These are phyloP conservation scores for Enteromius treurensis DNA, from an alignment of 2,797 vertebrate species.

Conservation along the genomic window DNA sequence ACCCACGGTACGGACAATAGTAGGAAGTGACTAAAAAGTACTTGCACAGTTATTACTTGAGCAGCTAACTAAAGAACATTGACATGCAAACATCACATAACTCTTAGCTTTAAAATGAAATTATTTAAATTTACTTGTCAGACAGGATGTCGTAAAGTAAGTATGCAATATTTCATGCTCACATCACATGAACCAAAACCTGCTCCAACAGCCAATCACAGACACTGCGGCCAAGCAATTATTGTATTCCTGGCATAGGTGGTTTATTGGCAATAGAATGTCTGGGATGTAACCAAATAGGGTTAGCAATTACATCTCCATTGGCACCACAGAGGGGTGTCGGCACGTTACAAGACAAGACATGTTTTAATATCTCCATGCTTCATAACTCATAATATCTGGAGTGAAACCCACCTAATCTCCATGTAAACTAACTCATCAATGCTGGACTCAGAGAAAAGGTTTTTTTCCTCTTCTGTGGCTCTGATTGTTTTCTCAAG, in stretches of 20 bases:
- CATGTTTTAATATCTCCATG: conserved; percentile 48
- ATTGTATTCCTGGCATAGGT: conserved; percentile 37
- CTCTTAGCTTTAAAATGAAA: background rate
- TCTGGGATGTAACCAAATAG: conserved; percentile 51
- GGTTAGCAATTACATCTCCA: conserved; percentile 56
- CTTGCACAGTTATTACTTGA: background rate
- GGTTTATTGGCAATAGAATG: conserved; percentile 47
- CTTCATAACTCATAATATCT: conserved; percentile 32
- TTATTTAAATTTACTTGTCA: background rate
- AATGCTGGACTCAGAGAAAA: conserved; percentile 7
- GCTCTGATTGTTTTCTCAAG: conserved; percentile 32
- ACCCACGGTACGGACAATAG: background rate
- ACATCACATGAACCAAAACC: background rate
- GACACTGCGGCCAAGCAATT: conserved; percentile 29
- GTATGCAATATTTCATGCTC: background rate
- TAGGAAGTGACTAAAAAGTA: background rate
- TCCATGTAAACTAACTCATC: conserved; percentile 35
- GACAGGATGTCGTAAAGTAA: background rate
- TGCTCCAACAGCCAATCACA: conserved; percentile 7
- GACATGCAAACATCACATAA: background rate
- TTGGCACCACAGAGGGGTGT: conserved; percentile 45
- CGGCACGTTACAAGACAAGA: conserved; percentile 50
- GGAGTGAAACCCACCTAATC: conserved; percentile 45
- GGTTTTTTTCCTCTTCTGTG: background rate
- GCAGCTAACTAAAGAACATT: background rate